These are phyloP conservation scores for Drosophila robusta DNA, from an alignment of 2,888 invertebrate species.

Conservation along the genomic window DNA sequence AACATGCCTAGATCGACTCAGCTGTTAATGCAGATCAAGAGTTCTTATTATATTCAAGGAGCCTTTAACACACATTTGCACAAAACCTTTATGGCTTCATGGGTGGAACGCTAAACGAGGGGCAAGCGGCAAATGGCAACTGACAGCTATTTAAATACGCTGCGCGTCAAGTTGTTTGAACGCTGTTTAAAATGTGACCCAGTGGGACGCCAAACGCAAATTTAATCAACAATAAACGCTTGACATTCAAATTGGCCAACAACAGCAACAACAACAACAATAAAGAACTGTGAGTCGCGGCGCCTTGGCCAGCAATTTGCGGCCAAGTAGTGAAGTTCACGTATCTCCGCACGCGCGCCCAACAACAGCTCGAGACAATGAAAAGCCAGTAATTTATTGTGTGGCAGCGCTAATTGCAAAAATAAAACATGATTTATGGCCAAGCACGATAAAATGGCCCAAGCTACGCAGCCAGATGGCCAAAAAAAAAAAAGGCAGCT, in stretches of 20 bases:
- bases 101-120: neutral
- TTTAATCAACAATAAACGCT: constrained; percentile 65
- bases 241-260: constrained; percentile 62
- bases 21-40: too few species aligned
- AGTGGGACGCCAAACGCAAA: constrained; percentile 57
- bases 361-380: constrained; percentile 67
- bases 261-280: constrained; percentile 1
- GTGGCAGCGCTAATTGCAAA: constrained; percentile 75
- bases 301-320: constrained; percentile 27
- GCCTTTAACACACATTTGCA: neutral
- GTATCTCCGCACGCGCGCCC: constrained; percentile 8
- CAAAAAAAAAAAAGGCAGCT: constrained; percentile 22
- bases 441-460: constrained; percentile 49
- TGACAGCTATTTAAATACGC: constrained; percentile 43
- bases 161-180: constrained; percentile 72
- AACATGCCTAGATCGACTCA: too few species aligned
- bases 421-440: constrained; percentile 79
- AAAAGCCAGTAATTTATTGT: constrained; percentile 76
- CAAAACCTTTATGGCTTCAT: neutral
- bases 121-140: constrained; percentile 25
- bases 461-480: constrained; percentile 23
- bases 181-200: constrained; percentile 74
- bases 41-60: too few species aligned
- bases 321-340: constrained; percentile 24
- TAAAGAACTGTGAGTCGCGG: neutral